A percentile compares a stretch with the other conserved stretches of the same genome.
phyloP scores from a whole-genome alignment of 2,797 vertebrate genomes.

The Chaetophractus vellerosus region DNA sequence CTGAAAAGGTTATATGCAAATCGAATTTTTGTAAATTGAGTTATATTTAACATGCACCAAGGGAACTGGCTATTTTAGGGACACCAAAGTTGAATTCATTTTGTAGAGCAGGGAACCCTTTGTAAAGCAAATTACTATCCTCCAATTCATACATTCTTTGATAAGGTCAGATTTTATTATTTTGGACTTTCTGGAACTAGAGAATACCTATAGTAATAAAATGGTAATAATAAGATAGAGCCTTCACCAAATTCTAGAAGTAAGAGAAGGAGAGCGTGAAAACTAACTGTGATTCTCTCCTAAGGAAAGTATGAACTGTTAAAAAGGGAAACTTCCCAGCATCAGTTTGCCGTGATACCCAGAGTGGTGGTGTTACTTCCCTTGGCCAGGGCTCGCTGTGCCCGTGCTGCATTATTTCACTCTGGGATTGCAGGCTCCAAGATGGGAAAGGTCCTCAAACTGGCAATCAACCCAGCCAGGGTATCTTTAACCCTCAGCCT shows the following conservation, averaged over 20 bases:
- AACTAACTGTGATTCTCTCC: slow-evolving; percentile 45
- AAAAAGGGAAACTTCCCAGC: not conserved
- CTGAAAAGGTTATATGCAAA: slow-evolving; percentile 87
- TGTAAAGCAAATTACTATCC: slow-evolving; percentile 81
- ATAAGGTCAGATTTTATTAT: slow-evolving; percentile 84
- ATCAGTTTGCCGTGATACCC: not conserved
- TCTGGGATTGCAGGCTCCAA: not conserved
- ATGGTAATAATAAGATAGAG: slow-evolving; percentile 70
- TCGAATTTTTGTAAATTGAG: slow-evolving; percentile 87
- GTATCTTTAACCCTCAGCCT: slow-evolving; percentile 18
- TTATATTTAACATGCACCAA: slow-evolving; percentile 86
- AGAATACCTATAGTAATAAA: slow-evolving; percentile 59
- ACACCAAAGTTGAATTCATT: slow-evolving; percentile 85
- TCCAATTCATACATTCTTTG: slow-evolving; percentile 75
- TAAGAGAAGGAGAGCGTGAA: slow-evolving; percentile 49
- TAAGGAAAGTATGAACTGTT: slow-evolving; percentile 24
- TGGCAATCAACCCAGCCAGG: not conserved
- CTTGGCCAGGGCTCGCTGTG: not conserved
- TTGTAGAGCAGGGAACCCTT: slow-evolving; percentile 79
- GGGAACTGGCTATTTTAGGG: slow-evolving; percentile 87
- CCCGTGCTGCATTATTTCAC: not conserved
- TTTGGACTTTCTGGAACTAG: slow-evolving; percentile 72
- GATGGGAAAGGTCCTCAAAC: not conserved
- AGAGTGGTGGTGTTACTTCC: not conserved
- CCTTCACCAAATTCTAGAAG: slow-evolving; percentile 61